These are phyloP conservation scores for Leptopilina drosophilae DNA, from an alignment of 2,888 invertebrate genomes.

Conservation along the genomic window DNA sequence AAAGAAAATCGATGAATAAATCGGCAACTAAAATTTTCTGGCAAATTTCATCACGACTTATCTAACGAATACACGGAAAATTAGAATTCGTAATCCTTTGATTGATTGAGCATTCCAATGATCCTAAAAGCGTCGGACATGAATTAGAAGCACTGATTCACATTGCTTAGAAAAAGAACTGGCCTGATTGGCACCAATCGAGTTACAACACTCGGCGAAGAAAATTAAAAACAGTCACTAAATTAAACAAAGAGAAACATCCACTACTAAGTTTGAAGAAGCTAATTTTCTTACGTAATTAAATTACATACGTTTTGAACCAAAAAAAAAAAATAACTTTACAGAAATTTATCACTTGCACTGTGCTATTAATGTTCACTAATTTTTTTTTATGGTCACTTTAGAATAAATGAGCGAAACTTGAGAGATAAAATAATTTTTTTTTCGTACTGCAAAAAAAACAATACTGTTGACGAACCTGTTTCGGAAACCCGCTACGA, in stretches of 20 bases:
- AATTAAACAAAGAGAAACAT: not conserved
- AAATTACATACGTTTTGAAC: not conserved
- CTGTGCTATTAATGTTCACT: too few species aligned
- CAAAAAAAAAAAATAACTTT: too few species aligned
- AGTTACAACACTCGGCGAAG: slow-evolving; percentile 19
- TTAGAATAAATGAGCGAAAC: not conserved
- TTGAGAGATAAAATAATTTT: not conserved
- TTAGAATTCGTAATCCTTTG: slow-evolving; percentile 14
- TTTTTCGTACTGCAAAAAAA: not conserved
- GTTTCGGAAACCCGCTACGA: slow-evolving; percentile 56
- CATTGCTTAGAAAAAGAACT: slow-evolving; percentile 33
- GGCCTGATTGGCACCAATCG: slow-evolving; percentile 33
- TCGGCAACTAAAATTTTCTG: too few species aligned
- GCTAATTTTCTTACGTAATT: not conserved
- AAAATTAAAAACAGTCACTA: slow-evolving; percentile 15
- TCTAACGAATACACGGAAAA: too few species aligned
- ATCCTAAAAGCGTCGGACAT: not conserved
- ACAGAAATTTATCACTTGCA: not conserved
- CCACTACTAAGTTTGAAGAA: not conserved
- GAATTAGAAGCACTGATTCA: slow-evolving; percentile 24
- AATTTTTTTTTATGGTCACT: too few species aligned
- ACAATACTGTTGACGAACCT: slow-evolving; percentile 58
- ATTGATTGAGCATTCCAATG: not conserved
- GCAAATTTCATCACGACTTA: too few species aligned
- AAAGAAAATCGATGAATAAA: too few species aligned